Evolutionary conservation across 2,113 vertebrate species (phyloP), one percentile per base, ranked within the genome.

Genomic region (Noctilio leporinus): DNA sequence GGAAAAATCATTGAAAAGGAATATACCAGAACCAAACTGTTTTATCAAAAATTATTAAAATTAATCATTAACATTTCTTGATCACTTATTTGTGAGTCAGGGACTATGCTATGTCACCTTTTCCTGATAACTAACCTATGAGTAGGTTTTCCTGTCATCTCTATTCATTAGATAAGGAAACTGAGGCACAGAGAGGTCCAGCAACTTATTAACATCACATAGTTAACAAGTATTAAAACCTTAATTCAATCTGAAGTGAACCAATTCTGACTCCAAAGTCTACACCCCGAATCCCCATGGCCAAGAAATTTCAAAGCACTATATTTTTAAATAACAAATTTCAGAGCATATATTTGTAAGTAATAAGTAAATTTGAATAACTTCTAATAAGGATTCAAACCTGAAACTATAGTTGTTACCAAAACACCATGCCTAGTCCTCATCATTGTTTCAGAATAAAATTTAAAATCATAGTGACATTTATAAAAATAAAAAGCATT

Each of bases 1-100:
- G 28, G 70, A 78, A 17, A 95, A 93, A 38, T 24, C 40, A 64
- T 16, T 86, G 33, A 77, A 96, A 95, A 95, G 55, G 65, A 82
- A 89, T 28, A 85, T 80, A 22, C 20, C 38, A 85, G 16, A 65
- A 38, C 16, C n/a, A 81, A 77, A 91, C 26, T 65, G 10, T 62
- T 89, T 82, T 55, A 80, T 47, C 26, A 87, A 95, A 95, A n/a
- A 43, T 11, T 47, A 57, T 69, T 73, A 55, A 33, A 92, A 84
- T 92, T 81, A 87, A 55, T 90, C 64, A 47, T 69, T 62, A 30
- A 83, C 10, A 62, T 47, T 72, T 82, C 43, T 62, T 45, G 55
- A 89, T 53, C 33, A 59, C 12, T 89, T 49, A 49, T 47, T 75
- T 64, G 19, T 86, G 19, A 57, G 12, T 65, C 33, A 59, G 40